These are phyloP conservation scores for Mesodorylaimus sp. DNA, from an alignment of 2,888 invertebrate genomes.

Conservation along the genomic window DNA sequence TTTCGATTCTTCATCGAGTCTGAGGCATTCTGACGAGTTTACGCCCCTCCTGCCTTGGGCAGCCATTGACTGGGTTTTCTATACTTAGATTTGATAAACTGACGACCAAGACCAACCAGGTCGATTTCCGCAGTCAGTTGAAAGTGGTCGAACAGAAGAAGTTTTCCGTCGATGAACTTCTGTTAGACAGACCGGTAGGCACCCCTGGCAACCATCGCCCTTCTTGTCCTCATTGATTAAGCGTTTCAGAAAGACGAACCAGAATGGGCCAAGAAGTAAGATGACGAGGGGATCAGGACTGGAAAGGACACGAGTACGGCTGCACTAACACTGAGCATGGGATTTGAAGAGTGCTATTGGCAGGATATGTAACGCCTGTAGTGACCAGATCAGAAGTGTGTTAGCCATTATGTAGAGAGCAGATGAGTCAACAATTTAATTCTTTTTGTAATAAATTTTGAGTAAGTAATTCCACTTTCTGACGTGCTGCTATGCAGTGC, in stretches of 20 bases:
- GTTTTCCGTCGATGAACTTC: conserved; percentile 28
- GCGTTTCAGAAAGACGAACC: background rate
- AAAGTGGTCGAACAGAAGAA: conserved; percentile 33
- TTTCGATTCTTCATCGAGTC: background rate
- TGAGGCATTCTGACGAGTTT: background rate
- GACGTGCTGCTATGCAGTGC: too few relatives aligned
- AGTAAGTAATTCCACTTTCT: too few relatives aligned
- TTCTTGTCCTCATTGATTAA: background rate
- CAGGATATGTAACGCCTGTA: too few relatives aligned
- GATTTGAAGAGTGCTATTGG: too few relatives aligned
- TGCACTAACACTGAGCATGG: too few relatives aligned
- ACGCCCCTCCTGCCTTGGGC: background rate
- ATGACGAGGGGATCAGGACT: too few relatives aligned
- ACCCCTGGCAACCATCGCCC: background rate
- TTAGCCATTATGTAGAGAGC: too few relatives aligned
- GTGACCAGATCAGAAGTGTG: too few relatives aligned
- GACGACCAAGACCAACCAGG: conserved; percentile 19
- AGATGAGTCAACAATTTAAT: too few relatives aligned
- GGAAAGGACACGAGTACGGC: too few relatives aligned
- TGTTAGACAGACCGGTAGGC: background rate
- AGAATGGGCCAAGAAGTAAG: background rate
- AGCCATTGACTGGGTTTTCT: background rate
- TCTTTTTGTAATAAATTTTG: too few relatives aligned
- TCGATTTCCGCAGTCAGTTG: conserved; percentile 31
- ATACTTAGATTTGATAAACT: conserved; percentile 26